Evolutionary conservation across 53 echinoderm and acorn worm genomes (phyloP), one percentile per base, ranked within the genome.

Genomic region (Patiria pectinifera): DNA sequence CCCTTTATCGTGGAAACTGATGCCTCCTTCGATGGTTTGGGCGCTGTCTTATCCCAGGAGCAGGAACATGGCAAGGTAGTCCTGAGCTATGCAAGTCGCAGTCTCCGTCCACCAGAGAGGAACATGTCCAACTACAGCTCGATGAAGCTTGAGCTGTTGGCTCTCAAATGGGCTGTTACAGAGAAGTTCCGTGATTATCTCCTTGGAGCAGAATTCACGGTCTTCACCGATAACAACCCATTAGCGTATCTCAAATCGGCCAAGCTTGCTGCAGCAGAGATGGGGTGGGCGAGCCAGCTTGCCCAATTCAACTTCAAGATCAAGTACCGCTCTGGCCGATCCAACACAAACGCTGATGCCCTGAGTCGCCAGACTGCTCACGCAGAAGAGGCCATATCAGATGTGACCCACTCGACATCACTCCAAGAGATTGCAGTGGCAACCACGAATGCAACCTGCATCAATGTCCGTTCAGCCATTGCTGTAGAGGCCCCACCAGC

Each of bases 211-310:
- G 22, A 71, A 22, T 71, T 7, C 71, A 71, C 22, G 4, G 78
- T 78, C 43, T 78, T 44, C 15, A 78, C 44, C 22, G 78, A 78
- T 16, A 71, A 71, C 71, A 71, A 71, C 71, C 71, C 71, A 71
- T 22, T 71, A 18, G 7, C 71, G 16, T 71, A 71, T 22, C 22
- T 71, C 19, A 71, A 71, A 18, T 71, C 71, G 22, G 71, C 71
- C 19, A 71, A 71, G 18, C 71, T 71, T 4, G 71, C 19, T 16
- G 71, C 71, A 22, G 22, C 9, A 21, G 18, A 71, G 71, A 71
- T 71, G 71, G 4, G 71, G 22, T 71, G 71, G 71, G 71, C 18
- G 71, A 71, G 71, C 71, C 71, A 78, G 22, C 78, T 78, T 15
- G 78, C 78, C 43, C 78, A 78, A 43, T 78, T 78, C 26, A 15